Evolutionary conservation across 1,140 invertebrate genomes (phyloP), one percentile per base, ranked within the genome.

Genomic region (Agraylea sexmaculata): DNA sequence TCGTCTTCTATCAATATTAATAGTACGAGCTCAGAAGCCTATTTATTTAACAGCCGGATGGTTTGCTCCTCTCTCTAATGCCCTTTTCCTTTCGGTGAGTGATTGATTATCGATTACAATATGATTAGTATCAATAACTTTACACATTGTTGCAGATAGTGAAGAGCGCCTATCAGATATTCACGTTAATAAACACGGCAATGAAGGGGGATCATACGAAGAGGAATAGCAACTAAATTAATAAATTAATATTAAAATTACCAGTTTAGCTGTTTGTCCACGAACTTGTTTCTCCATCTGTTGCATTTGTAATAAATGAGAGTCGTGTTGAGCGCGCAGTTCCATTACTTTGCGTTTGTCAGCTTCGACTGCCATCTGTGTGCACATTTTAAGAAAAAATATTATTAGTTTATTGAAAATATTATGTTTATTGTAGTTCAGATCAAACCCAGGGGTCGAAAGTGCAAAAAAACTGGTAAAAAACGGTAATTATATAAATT

Each of bases 321-420:
- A 41, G n/a, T 46, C 48, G 21, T 50, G 44, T 22, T 50, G 45
- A 1, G 45, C 41, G 21, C 45, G 36, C 37, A 46, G 19, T 17
- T 46, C 45, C 15, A 22, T 38, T 22, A 32, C 48, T 31, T 47
- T 50, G 17, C 45, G 41, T 30, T 47, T 46, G 20, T 50, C 48
- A 11, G 48, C 42, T 32, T 50, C 48, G 3, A 36, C 42, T 27
- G 45, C 41, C 23, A 50, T 29, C 45, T 50, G 36, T n/a, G n/a
- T 8, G 25, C 25, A 27, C n/a, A n/a, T n/a, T n/a, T n/a, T n/a
- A n/a, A n/a, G n/a, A n/a, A n/a, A n/a, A n/a, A n/a, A n/a, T n/a
- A n/a, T n/a, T n/a, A n/a, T n/a, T n/a, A n/a, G n/a, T n/a, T n/a
- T n/a, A n/a, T n/a, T n/a, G n/a, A n/a, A n/a, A n/a, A n/a, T n/a